Percentiles rank a stretch among this genome's conserved stretches.
phyloP scores from a whole-genome alignment of 2,888 invertebrate species.

The Tholera decimalis region DNA sequence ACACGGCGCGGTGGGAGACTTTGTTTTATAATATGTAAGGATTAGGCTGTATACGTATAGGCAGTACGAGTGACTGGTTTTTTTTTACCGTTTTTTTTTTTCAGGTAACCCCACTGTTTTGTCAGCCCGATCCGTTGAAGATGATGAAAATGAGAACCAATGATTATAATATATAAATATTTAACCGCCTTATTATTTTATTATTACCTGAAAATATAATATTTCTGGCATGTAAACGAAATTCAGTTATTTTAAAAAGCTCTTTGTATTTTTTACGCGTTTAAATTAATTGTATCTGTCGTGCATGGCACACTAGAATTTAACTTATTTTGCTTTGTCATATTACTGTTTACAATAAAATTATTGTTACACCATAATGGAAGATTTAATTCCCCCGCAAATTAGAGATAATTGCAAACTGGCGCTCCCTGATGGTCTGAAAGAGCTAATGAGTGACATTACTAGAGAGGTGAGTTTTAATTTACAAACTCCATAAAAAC shows the following conservation, averaged over 20 bases:
- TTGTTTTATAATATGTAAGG: too few species aligned
- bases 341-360: slow-evolving; percentile 35
- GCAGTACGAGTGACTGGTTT: neutral
- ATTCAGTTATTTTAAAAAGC: neutral
- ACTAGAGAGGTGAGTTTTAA: slow-evolving; percentile 92
- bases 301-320: slow-evolving; percentile 60
- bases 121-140: slow-evolving; percentile 30
- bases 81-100: slow-evolving; percentile 2
- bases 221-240: neutral
- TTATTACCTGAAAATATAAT: neutral
- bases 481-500: too few species aligned
- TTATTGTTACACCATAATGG: slow-evolving; percentile 64
- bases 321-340: slow-evolving; percentile 33
- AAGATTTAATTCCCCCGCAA: slow-evolving; percentile 74
- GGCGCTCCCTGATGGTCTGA: slow-evolving; percentile 92
- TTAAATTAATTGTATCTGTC: neutral
- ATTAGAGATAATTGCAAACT: slow-evolving; percentile 74
- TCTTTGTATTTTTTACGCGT: too few species aligned
- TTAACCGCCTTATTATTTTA: neutral
- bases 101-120: slow-evolving; percentile 8
- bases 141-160: slow-evolving; percentile 15
- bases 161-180: too few species aligned
- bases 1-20: too few species aligned
- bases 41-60: too few species aligned
- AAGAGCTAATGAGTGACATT: slow-evolving; percentile 94